Base-by-base conservation (phyloP, 2,113 vertebrate genomes). In the Otis tarda region DNA sequence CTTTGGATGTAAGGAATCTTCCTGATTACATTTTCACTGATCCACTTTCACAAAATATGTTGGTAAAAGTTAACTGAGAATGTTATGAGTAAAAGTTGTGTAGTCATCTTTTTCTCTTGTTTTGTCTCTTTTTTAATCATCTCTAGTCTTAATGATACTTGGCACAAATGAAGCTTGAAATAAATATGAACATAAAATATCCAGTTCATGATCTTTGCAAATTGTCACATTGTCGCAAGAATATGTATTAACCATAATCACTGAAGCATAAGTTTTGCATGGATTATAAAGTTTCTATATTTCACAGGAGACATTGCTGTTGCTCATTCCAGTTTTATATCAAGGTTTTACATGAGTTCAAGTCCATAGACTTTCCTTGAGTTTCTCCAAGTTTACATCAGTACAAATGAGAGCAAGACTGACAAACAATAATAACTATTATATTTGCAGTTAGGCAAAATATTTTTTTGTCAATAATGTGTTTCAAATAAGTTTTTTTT, bases 171-270 rank as follows among this genome's bases (percentile, higher is more conserved):
- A 89, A 92, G 90, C 90, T 82, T 96, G 94, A 96, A 87, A 94
- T 93, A 95, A 94, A 94, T 90, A 93, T 71, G 80, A 96, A 90
- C 74, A 87, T 94, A 92, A 94, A 95, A 87, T 93, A 93, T 23
- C 83, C 61, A 73, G 68, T 83, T 89, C 85, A 75, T 49, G 83
- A 87, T 96, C 88, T 92, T 82, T 92, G 57, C 65, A 84, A 94
- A 96, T 90, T 96, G 56, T 73, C 56, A 68, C 57, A 64, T 60
- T 75, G 60, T 93, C 1, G 1, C 80, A 95, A 94, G 68, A 71
- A 71, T 53, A 68, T 73, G 52, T 91, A 83, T 94, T 96, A 92
- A 89, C 86, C 2, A 0, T 71, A 87, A 75, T 52, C 83, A 82
- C 25, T 84, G 96, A 71, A 92, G 65, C 69, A 50, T 37, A 94